These are phyloP conservation scores for Dasysyrphus albostriatus DNA, from an alignment of 2,888 invertebrate species.

Conservation along the genomic window DNA sequence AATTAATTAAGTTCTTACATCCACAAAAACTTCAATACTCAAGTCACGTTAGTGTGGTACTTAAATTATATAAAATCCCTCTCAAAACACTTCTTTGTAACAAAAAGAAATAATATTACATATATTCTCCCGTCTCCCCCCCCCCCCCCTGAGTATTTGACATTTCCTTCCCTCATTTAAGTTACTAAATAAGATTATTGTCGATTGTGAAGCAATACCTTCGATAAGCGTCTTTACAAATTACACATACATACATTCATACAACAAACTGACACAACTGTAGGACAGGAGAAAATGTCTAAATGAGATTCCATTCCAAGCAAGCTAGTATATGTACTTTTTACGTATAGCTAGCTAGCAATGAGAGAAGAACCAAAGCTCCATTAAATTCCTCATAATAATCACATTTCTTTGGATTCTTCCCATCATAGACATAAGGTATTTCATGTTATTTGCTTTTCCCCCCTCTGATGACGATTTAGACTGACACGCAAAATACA, in stretches of 20 bases:
- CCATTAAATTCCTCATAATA: conserved; percentile 69
- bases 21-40: conserved; percentile 10
- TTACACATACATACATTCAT: conserved; percentile 23
- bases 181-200: conserved; percentile 52
- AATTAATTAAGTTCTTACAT: conserved; percentile 38
- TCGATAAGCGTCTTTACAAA: conserved; percentile 50
- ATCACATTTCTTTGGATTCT: conserved; percentile 68
- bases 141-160: conserved; percentile 36
- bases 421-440: conserved; percentile 35
- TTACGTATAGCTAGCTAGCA: too few relatives aligned
- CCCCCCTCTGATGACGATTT: conserved; percentile 18
- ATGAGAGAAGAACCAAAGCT: conserved; percentile 47
- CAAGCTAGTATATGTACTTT: too few relatives aligned
- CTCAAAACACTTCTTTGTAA: not conserved
- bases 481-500: conserved; percentile 21
- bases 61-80: conserved; percentile 7
- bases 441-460: conserved; percentile 49
- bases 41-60: not conserved
- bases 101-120: conserved; percentile 28
- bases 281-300: not conserved
- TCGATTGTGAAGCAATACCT: conserved; percentile 49
- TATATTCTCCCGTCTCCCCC: too few relatives aligned
- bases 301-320: conserved; percentile 55
- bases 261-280: not conserved
- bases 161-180: conserved; percentile 22